Percentiles rank a stretch among this genome's conserved stretches.
These are phyloP conservation scores for Helarctos malayanus DNA, from an alignment of 2,797 vertebrate species.

Conservation along the genomic window DNA sequence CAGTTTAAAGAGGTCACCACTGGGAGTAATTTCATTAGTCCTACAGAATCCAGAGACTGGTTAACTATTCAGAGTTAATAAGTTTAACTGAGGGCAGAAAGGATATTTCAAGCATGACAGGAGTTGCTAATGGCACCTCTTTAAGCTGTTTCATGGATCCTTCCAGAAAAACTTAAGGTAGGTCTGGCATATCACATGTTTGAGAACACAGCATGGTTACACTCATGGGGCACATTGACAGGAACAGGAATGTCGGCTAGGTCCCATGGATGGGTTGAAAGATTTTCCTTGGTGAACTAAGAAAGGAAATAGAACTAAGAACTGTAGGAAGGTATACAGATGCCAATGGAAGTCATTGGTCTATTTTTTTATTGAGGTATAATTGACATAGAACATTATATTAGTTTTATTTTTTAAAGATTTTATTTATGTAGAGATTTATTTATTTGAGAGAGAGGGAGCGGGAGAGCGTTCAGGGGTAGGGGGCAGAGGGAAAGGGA, in stretches of 20 bases:
- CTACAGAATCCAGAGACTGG: slow-evolving; percentile 24
- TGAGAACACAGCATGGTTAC: not conserved
- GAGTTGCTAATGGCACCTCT: not conserved
- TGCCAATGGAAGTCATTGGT: not conserved
- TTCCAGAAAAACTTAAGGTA: not conserved
- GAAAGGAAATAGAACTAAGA: slow-evolving; percentile 14
- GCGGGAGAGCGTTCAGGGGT: fast-evolving
- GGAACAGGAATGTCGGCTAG: not conserved
- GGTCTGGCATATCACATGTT: not conserved
- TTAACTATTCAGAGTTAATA: not conserved
- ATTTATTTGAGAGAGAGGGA: not conserved
- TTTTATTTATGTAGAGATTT: not conserved
- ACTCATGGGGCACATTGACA: not conserved
- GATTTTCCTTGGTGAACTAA: not conserved
- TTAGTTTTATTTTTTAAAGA: not conserved
- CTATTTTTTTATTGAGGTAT: not conserved
- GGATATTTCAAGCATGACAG: not conserved
- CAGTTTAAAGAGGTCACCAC: slow-evolving; percentile 25
- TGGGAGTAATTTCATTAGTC: not conserved
- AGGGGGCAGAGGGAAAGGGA: not conserved
- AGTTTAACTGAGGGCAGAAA: slow-evolving; percentile 32
- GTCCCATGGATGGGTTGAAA: not conserved
- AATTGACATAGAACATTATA: not conserved
- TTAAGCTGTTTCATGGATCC: not conserved
- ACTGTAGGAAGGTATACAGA: not conserved